Conservation (phyloP, 2,888 invertebrate species). For the Diarsia brunnea region DNA sequence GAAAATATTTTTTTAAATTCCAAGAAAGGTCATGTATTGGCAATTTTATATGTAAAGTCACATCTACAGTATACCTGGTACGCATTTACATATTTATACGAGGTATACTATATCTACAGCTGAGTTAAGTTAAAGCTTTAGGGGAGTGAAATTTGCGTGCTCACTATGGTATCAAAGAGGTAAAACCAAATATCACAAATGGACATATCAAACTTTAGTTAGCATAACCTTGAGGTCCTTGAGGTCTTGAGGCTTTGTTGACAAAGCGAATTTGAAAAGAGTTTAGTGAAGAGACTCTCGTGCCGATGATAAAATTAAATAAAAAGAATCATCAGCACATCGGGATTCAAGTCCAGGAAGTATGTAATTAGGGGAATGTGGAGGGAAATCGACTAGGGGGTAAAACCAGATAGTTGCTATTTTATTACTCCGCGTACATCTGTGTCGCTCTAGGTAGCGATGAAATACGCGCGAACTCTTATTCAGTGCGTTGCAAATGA, state of each 20-base stretch:
- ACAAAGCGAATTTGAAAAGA: background rate
- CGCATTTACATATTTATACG: no score
- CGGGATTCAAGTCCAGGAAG: background rate
- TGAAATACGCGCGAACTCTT: conserved; percentile 1
- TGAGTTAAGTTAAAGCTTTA: background rate
- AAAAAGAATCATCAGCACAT: background rate
- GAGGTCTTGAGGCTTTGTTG: no score
- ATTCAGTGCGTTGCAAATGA: background rate
- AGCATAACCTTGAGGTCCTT: background rate
- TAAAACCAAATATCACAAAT: conserved; percentile 5
- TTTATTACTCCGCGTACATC: conserved; percentile 14
- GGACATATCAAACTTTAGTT: background rate
- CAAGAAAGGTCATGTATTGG: background rate
- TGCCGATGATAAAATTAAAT: background rate
- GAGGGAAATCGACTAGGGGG: conserved; percentile 4
- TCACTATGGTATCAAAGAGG: background rate
- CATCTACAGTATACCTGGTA: background rate
- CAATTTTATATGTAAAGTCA: background rate
- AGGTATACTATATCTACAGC: background rate
- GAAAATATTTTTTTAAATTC: no score
- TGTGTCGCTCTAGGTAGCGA: conserved; percentile 1
- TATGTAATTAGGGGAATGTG: conserved; percentile 1
- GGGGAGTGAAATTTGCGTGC: background rate
- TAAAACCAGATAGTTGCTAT: conserved; percentile 15
- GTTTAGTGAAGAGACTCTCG: background rate